A percentile compares a stretch with the other conserved stretches of the same genome.
Conservation (phyloP, 2,113 vertebrate genomes). For the Andinoacara biseriatus region DNA sequence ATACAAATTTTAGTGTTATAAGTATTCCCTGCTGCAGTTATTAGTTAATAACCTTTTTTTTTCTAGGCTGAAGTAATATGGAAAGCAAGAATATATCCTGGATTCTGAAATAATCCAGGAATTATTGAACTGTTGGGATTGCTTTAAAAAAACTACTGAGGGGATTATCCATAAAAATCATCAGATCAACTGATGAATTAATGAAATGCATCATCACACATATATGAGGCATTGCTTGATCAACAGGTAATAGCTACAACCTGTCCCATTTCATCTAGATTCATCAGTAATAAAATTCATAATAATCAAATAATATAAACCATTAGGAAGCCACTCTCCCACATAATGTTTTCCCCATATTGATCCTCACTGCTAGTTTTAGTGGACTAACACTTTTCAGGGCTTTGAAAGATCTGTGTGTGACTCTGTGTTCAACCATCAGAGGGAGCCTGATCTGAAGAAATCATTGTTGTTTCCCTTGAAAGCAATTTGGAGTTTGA, state of each 20-base stretch:
- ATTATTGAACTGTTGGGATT: neutral
- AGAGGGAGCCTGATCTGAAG: constrained; percentile 45
- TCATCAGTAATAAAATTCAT: neutral
- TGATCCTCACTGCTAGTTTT: neutral
- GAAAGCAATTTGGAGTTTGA: constrained; percentile 9
- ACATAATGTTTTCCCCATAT: neutral
- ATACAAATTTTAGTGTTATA: neutral
- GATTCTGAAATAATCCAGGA: neutral
- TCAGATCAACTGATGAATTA: neutral
- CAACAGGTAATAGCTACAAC: neutral
- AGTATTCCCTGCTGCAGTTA: neutral
- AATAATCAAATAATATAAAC: neutral
- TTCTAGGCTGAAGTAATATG: fast-evolving
- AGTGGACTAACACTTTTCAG: fast-evolving
- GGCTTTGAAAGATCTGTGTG: neutral
- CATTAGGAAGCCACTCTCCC: neutral
- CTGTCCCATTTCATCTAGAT: neutral
- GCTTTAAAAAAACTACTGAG: neutral
- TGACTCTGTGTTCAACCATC: constrained; percentile 25
- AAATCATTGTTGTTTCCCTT: neutral
- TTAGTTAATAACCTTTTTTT: neutral
- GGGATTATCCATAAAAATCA: neutral
- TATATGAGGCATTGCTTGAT: neutral
- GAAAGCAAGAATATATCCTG: neutral
- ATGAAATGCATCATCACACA: neutral